Evolutionary conservation across 2,113 vertebrate species (phyloP).

Genomic region (Petaurus breviceps): DNA sequence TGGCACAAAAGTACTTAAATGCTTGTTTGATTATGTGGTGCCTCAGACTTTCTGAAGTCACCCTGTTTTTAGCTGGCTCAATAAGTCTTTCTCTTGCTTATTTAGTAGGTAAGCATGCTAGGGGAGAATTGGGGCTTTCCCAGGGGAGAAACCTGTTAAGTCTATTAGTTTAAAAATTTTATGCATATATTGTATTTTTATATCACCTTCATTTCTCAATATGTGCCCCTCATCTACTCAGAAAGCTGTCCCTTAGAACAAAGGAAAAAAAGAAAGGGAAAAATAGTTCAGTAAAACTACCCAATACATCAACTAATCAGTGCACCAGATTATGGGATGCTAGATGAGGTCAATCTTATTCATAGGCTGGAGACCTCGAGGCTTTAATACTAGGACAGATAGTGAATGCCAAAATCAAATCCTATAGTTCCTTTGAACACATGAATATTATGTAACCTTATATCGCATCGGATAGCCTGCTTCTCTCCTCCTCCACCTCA

Average conservation of each 20-base stretch:
- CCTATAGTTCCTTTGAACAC: background rate
- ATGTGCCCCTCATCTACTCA: background rate
- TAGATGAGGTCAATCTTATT: background rate
- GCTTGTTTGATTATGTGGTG: too few relatives aligned
- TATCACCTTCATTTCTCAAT: background rate
- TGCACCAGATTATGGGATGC: background rate
- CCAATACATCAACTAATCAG: background rate
- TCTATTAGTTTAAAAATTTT: background rate
- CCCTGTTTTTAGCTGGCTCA: background rate
- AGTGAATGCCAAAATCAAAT: background rate
- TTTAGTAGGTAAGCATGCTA: background rate
- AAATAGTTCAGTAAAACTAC: background rate
- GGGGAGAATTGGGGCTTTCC: background rate
- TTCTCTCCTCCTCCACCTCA: background rate
- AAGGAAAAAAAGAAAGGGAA: background rate
- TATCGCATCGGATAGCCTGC: background rate
- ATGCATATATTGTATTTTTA: background rate
- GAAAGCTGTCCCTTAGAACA: background rate
- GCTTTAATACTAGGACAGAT: background rate
- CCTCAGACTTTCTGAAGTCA: background rate
- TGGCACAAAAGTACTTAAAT: background rate
- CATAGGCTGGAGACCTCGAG: background rate
- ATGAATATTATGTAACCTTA: background rate
- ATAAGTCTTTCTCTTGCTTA: background rate
- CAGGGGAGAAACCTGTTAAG: background rate